These are phyloP conservation scores for Podarcis siculus DNA, from an alignment of 2,797 vertebrate species.

Conservation along the genomic window DNA sequence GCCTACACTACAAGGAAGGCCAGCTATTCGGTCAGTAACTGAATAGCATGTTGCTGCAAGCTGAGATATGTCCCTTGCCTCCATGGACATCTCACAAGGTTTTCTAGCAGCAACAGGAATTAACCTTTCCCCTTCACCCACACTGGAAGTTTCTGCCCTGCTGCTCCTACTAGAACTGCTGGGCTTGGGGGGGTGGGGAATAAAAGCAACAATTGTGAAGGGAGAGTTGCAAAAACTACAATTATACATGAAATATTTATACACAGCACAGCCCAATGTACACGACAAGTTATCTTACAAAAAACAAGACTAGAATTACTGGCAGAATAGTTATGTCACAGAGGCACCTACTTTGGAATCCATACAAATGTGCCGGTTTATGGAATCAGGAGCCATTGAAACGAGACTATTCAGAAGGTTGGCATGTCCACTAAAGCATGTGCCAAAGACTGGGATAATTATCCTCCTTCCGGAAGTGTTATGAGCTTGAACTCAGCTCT, in stretches of 20 bases:
- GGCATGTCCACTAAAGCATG: slow-evolving; percentile 45
- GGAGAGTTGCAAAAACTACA: slow-evolving; percentile 8
- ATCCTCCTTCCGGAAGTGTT: slow-evolving; percentile 50
- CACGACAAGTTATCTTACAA: slow-evolving; percentile 51
- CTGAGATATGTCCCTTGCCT: neutral
- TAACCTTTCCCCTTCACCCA: too few species aligned
- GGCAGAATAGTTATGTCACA: slow-evolving; percentile 60
- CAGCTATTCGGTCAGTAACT: neutral
- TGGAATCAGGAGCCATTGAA: slow-evolving; percentile 57
- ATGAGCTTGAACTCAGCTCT: slow-evolving; percentile 42
- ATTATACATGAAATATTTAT: slow-evolving; percentile 2
- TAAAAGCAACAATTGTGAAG: slow-evolving; percentile 18
- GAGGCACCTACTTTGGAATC: slow-evolving; percentile 53
- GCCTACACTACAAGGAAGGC: too few species aligned
- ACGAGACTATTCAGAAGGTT: slow-evolving; percentile 60
- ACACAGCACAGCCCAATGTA: slow-evolving; percentile 33
- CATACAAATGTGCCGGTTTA: slow-evolving; percentile 56
- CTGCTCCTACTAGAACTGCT: slow-evolving; percentile 10
- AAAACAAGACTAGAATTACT: slow-evolving; percentile 54
- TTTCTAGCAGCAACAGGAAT: neutral
- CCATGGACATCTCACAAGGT: neutral
- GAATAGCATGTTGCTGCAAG: too few species aligned
- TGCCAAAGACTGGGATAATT: slow-evolving; percentile 53
- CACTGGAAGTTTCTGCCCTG: neutral
- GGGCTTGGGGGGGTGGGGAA: neutral